These are phyloP conservation scores for Silurus meridionalis DNA, from an alignment of 2,113 vertebrate genomes.

Conservation along the genomic window DNA sequence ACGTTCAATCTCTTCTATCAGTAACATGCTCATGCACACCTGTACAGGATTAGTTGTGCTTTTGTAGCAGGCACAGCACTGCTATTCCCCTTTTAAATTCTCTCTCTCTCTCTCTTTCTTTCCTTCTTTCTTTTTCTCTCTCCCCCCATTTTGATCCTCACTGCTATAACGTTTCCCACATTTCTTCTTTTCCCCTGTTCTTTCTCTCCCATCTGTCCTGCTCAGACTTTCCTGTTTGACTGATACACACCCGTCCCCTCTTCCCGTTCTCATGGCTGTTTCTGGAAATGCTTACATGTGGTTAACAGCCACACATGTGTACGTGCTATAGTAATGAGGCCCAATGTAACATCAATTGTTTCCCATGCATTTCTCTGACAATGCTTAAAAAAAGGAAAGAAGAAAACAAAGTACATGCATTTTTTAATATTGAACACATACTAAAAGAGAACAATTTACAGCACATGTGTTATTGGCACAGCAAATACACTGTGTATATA, in stretches of 20 bases:
- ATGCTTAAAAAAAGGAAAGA: not conserved
- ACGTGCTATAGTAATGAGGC: slow-evolving; percentile 6
- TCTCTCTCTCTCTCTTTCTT: slow-evolving; percentile 7
- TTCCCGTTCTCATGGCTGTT: slow-evolving; percentile 10
- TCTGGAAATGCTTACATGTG: slow-evolving; percentile 29
- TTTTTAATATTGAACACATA: not conserved
- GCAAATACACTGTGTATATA: not conserved
- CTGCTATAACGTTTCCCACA: slow-evolving; percentile 19
- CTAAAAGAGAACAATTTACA: not conserved
- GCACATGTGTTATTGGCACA: not conserved
- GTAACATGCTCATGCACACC: slow-evolving; percentile 18
- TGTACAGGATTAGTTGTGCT: slow-evolving; percentile 37
- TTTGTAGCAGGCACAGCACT: not conserved
- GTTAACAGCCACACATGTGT: not conserved
- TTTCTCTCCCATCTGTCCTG: slow-evolving; percentile 20
- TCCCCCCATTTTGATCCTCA: slow-evolving; percentile 5
- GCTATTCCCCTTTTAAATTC: not conserved
- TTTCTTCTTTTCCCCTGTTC: slow-evolving; percentile 4
- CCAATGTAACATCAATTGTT: slow-evolving; percentile 5
- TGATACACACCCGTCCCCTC: slow-evolving; percentile 3
- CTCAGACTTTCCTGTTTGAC: slow-evolving; percentile 25
- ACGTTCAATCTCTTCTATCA: slow-evolving; percentile 19
- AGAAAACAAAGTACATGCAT: not conserved
- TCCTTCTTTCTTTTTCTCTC: slow-evolving; percentile 2
- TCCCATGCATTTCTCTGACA: not conserved